Percentiles rank a stretch among this genome's conserved stretches.
Conservation (phyloP, 2,113 vertebrate genomes). For the Camelus dromedarius region DNA sequence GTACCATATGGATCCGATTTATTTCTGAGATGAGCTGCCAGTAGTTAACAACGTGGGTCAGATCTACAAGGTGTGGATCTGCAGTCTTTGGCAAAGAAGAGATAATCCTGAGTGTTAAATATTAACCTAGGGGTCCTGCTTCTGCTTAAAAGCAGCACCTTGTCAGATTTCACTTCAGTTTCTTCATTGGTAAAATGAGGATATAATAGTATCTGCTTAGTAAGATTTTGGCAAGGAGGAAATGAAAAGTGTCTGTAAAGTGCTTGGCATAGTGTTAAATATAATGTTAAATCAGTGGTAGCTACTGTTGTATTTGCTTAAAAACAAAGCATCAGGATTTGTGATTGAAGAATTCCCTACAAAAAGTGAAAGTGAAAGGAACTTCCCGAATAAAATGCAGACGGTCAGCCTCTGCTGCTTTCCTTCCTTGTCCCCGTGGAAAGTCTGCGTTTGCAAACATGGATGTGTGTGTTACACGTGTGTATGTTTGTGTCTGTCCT, state of each 20-base stretch:
- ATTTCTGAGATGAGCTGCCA: background rate
- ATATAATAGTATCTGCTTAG: background rate
- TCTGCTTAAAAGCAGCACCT: background rate
- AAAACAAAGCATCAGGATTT: background rate
- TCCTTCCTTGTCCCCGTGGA: background rate
- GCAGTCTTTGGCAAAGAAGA: background rate
- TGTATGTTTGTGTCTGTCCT: background rate
- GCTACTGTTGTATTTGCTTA: background rate
- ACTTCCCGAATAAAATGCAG: background rate
- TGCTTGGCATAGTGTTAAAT: background rate
- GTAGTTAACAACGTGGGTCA: background rate
- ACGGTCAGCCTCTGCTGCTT: background rate
- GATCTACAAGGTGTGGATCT: background rate
- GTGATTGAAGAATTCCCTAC: background rate
- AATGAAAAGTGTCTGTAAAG: background rate
- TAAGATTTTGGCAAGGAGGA: slow-evolving; percentile 7
- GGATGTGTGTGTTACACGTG: background rate
- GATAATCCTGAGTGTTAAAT: background rate
- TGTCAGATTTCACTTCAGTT: background rate
- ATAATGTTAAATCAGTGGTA: background rate
- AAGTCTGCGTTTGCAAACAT: background rate
- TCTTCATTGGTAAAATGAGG: slow-evolving; percentile 1
- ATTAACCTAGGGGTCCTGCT: background rate
- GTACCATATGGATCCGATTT: background rate
- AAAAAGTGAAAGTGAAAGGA: slow-evolving; percentile 55